A percentile compares a stretch with the other conserved stretches of the same genome.
Conservation (phyloP, 64 coral and sea anemone species). For the Montipora efflorescens region DNA sequence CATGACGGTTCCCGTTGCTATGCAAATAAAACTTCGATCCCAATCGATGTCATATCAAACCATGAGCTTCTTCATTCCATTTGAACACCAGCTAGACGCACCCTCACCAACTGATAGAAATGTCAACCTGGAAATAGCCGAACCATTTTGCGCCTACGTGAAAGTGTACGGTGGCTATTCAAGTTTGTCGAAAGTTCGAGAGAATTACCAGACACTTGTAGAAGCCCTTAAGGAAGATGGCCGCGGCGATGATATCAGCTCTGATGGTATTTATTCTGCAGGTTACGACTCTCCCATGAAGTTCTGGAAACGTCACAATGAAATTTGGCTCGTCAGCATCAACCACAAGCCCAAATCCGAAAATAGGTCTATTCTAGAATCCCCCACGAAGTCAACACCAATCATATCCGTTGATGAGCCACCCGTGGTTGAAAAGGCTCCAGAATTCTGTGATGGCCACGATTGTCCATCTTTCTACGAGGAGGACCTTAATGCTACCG, state of each 20-base stretch:
- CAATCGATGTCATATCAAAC: conserved; percentile 73
- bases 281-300: conserved; percentile 73
- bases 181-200: conserved; percentile 2
- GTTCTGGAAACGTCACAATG: conserved; percentile 79
- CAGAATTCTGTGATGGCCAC: neutral
- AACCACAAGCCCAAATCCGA: neutral
- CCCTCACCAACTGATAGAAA: conserved; percentile 43
- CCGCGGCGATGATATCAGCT: conserved; percentile 63
- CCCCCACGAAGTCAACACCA: neutral
- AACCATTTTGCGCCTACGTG: conserved; percentile 73
- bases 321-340: conserved; percentile 91
- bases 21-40: conserved; percentile 52
- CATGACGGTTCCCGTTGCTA: conserved; percentile 83
- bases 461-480: conserved; percentile 28
- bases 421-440: neutral
- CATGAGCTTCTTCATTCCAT: conserved; percentile 85
- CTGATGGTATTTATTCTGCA: conserved; percentile 68
- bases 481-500: neutral
- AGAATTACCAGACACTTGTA: conserved; percentile 44
- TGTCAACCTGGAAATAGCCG: conserved; percentile 40
- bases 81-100: conserved; percentile 67
- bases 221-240: conserved; percentile 68
- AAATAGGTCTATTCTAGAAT: neutral
- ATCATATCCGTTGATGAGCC: neutral
- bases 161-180: conserved; percentile 67